A percentile compares a stretch with the other conserved stretches of the same genome.
These are phyloP conservation scores for Gari tellinella DNA, from an alignment of 2,888 invertebrate genomes.

Conservation along the genomic window DNA sequence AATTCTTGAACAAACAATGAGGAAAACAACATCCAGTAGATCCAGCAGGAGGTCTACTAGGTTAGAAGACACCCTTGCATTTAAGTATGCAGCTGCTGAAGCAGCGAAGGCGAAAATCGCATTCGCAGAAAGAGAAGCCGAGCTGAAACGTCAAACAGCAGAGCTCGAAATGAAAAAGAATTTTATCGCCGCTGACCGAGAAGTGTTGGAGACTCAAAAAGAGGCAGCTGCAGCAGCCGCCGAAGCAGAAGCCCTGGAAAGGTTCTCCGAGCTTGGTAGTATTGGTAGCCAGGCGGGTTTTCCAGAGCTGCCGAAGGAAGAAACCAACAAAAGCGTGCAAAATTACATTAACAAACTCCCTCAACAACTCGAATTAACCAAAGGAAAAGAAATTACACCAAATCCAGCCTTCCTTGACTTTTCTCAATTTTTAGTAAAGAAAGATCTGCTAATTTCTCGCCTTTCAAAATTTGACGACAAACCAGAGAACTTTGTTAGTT, in stretches of 20 bases:
- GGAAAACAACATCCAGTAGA: no score
- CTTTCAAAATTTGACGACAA: conserved; percentile 16
- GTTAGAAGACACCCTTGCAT: no score
- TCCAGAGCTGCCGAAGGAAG: no score
- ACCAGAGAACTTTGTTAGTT: conserved; percentile 25
- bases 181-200: no score
- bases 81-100: no score
- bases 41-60: no score
- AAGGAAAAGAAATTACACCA: neutral
- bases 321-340: neutral
- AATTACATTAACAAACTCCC: neutral
- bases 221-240: conserved; percentile 3
- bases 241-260: conserved; percentile 1
- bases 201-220: neutral
- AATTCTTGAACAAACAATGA: no score
- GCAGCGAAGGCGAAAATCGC: no score
- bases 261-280: neutral
- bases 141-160: no score
- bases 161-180: no score
- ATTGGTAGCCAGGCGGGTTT: no score
- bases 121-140: no score
- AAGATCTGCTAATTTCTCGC: conserved; percentile 14
- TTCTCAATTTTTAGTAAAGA: conserved; percentile 21
- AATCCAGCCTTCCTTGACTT: conserved; percentile 10
- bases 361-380: neutral